A percentile compares a stretch with the other conserved stretches of the same genome.
Conservation (phyloP, 2,113 vertebrate species). For the Paraplagusia blochii region DNA sequence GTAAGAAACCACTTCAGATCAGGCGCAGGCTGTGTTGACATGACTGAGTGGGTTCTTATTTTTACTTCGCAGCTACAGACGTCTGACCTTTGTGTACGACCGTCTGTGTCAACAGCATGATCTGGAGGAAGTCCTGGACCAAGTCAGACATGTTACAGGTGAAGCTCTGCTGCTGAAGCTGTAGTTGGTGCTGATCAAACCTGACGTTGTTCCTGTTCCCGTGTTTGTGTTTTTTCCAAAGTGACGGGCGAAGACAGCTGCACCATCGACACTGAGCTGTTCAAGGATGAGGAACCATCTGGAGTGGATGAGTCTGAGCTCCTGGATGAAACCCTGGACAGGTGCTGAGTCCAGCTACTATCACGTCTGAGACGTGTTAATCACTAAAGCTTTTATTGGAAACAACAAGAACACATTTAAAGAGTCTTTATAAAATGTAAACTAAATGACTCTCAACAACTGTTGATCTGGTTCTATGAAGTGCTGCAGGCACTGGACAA, state of each 20-base stretch:
- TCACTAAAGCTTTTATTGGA: too few species aligned
- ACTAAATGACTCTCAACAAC: too few species aligned
- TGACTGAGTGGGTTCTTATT: not conserved
- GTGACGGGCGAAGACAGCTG: conserved; percentile 37
- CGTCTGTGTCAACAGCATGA: conserved; percentile 28
- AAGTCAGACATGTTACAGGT: conserved; percentile 29
- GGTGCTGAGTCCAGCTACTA: conserved; percentile 44
- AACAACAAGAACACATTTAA: too few species aligned
- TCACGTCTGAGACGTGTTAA: not conserved
- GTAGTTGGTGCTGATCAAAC: too few species aligned
- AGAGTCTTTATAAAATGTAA: too few species aligned
- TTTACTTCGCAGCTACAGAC: conserved; percentile 48
- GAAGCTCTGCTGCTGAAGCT: not conserved
- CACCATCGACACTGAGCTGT: conserved; percentile 34
- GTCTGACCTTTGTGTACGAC: conserved; percentile 32
- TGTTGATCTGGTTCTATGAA: too few species aligned
- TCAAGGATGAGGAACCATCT: conserved; percentile 62
- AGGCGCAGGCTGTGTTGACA: not conserved
- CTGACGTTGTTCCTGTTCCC: too few species aligned
- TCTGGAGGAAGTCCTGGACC: conserved; percentile 40
- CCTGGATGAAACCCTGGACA: conserved; percentile 69
- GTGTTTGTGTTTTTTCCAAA: conserved; percentile 9
- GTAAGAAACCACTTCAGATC: conserved; percentile 55
- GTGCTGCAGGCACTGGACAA: too few species aligned
- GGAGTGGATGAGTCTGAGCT: conserved; percentile 57